Conservation (phyloP, 2,797 vertebrate species). For the Petrocephalus schoutedeni region DNA sequence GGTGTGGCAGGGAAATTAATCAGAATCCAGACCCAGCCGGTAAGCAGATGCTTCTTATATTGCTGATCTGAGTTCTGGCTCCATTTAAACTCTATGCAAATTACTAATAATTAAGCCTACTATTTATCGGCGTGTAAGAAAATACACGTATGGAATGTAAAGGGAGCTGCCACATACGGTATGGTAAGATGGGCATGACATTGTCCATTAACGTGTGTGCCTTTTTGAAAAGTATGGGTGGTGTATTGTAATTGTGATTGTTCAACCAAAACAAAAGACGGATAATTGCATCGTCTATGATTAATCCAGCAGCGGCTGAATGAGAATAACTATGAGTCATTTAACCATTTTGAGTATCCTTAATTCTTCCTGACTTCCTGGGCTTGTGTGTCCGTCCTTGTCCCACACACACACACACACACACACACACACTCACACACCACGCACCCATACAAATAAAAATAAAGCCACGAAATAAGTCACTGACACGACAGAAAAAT, state of each 20-base stretch:
- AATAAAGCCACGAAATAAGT: neutral
- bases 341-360: neutral
- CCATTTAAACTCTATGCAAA: neutral
- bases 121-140: neutral
- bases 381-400: neutral
- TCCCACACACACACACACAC: neutral
- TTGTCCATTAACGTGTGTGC: neutral
- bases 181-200: neutral
- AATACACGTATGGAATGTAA: neutral
- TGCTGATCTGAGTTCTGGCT: neutral
- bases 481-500: neutral
- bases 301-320: neutral
- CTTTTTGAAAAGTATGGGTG: neutral
- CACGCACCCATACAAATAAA: neutral
- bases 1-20: slow-evolving; percentile 9
- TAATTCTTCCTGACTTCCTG: neutral
- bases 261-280: neutral
- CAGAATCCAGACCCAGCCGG: neutral
- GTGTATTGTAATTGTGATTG: neutral
- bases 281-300: neutral
- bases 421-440: neutral
- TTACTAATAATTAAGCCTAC: neutral
- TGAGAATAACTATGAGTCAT: too few relatives aligned
- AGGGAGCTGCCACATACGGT: neutral
- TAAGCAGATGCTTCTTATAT: neutral